Evolutionary conservation across 2,113 vertebrate genomes (phyloP).

Genomic region (Eclectus roratus): DNA sequence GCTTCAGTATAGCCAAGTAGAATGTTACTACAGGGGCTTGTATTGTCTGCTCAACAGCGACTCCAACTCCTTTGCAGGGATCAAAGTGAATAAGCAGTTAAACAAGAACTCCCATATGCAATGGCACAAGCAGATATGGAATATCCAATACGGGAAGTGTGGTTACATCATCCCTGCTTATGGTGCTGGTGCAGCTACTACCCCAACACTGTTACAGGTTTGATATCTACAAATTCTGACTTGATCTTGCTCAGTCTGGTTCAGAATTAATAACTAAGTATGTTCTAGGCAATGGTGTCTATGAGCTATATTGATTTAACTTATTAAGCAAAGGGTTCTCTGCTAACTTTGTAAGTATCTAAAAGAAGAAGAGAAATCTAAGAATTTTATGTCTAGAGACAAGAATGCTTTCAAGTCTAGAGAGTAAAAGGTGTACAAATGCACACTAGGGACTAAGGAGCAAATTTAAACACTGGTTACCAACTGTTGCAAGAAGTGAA

Average conservation of each 20-base stretch:
- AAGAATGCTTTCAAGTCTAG: background rate
- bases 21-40: background rate
- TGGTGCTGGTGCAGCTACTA: fast-evolving
- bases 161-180: background rate
- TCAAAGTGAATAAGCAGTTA: background rate
- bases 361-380: background rate
- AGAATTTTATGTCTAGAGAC: background rate
- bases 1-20: background rate
- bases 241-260: background rate
- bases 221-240: background rate
- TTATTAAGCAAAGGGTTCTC: background rate
- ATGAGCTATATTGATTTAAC: background rate
- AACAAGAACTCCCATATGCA: background rate
- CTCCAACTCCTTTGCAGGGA: background rate
- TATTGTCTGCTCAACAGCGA: background rate
- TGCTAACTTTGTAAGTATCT: background rate
- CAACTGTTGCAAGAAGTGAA: background rate
- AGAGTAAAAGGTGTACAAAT: background rate
- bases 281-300: background rate
- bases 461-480: background rate
- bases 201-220: background rate
- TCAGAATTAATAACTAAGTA: background rate
- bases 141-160: background rate
- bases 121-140: background rate
- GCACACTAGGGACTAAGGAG: background rate